A percentile compares a stretch with the other conserved stretches of the same genome.
phyloP scores from a whole-genome alignment of 2,797 vertebrate species.

The Xiphophorus birchmanni region DNA sequence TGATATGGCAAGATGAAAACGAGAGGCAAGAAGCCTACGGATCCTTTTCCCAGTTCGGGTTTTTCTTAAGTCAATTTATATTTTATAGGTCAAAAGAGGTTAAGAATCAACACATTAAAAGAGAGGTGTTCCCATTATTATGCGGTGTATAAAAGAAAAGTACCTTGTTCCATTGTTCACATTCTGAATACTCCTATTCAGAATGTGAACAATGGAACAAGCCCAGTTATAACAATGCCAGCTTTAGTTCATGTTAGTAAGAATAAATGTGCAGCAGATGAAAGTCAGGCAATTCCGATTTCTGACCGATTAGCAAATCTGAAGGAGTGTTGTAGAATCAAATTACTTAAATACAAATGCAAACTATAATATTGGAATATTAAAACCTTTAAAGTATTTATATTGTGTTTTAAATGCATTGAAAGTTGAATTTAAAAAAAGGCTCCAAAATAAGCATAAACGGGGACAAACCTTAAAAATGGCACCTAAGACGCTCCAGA shows the following conservation, averaged over 20 bases:
- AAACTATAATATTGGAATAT: background rate
- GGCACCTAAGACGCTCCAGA: conserved; percentile 23
- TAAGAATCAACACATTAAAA: conserved; percentile 25
- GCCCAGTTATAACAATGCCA: background rate
- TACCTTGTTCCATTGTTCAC: background rate
- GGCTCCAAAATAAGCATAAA: background rate
- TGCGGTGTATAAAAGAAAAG: background rate
- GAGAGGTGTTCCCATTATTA: conserved; percentile 22
- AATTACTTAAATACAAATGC: background rate
- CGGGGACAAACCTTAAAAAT: conserved; percentile 8
- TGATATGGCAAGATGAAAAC: background rate
- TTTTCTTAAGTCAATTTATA: conserved; percentile 52
- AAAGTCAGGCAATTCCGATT: background rate
- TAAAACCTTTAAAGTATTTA: background rate
- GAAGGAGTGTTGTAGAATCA: background rate
- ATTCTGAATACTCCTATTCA: background rate
- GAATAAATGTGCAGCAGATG: background rate
- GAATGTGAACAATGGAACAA: too few relatives aligned
- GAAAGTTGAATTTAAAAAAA: background rate
- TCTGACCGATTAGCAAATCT: background rate
- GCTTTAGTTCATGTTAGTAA: background rate
- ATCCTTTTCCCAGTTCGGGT: conserved; percentile 39
- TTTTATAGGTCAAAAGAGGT: conserved; percentile 28
- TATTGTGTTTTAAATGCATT: background rate
- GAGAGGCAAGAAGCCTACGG: background rate